Conservation (phyloP, 1,140 invertebrate species). For the Euglossa dilemma region DNA sequence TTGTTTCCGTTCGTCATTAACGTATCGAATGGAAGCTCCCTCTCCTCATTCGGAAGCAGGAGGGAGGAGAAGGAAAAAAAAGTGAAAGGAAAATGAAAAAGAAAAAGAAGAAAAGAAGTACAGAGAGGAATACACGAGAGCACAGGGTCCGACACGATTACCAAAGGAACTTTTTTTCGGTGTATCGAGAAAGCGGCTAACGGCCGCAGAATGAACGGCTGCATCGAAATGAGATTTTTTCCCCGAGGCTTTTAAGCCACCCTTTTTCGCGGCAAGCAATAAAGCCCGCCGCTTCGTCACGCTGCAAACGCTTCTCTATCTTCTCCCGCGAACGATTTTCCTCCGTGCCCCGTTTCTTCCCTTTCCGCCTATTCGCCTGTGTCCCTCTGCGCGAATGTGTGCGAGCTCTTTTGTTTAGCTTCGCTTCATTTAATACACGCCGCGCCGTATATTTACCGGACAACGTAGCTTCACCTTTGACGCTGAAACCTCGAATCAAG, state of each 20-base stretch:
- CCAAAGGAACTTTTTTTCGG: constrained; percentile 50
- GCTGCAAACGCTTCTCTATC: constrained; percentile 48
- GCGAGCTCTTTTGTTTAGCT: constrained; percentile 34
- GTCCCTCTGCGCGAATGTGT: too few relatives aligned
- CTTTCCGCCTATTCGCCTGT: background rate
- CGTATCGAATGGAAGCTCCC: background rate
- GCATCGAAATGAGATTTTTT: constrained; percentile 67
- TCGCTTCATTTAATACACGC: constrained; percentile 32
- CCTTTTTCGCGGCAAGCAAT: constrained; percentile 50
- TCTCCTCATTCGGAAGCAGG: too few relatives aligned
- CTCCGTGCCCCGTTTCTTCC: constrained; percentile 2
- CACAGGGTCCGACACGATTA: constrained; percentile 15
- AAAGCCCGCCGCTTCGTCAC: constrained; percentile 51
- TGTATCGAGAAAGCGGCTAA: constrained; percentile 50
- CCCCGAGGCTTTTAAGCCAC: constrained; percentile 52
- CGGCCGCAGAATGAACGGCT: constrained; percentile 50
- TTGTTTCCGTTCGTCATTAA: background rate
- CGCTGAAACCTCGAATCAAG: background rate
- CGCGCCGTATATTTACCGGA: background rate
- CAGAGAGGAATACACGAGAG: constrained; percentile 5
- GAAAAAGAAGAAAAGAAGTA: background rate
- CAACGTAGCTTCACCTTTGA: constrained; percentile 2
- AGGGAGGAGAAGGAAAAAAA: too few relatives aligned
- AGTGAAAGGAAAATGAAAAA: background rate
- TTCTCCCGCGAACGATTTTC: constrained; percentile 40